Evolutionary conservation across 2,888 invertebrate genomes (phyloP).

Genomic region (Chrysolina haemoptera): DNA sequence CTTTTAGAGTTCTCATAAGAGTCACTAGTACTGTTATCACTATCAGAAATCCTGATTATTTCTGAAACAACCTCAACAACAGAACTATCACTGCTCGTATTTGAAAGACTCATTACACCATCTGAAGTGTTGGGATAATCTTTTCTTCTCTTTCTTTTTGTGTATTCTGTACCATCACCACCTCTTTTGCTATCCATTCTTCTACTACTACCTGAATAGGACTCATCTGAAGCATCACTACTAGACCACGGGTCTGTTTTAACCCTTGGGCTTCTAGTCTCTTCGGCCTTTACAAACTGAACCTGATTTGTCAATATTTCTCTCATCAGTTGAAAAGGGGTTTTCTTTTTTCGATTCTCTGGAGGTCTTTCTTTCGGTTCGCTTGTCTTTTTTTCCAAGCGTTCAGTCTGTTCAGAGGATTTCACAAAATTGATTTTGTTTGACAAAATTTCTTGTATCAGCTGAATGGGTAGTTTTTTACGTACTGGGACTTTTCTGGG

Average conservation of each 20-base stretch:
- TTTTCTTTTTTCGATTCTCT: background rate
- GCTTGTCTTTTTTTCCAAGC: too few relatives aligned
- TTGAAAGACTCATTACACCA: background rate
- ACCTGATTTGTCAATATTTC: conserved; percentile 13
- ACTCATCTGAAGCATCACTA: background rate
- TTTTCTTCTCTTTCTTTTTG: conserved; percentile 5
- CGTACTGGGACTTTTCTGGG: conserved; percentile 25
- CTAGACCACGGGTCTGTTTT: background rate
- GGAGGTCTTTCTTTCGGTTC: background rate
- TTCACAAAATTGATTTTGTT: conserved; percentile 45
- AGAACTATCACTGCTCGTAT: conserved; percentile 8
- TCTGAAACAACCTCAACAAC: background rate
- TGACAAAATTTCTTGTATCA: conserved; percentile 42
- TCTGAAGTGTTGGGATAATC: background rate
- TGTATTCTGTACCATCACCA: background rate
- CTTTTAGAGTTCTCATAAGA: background rate
- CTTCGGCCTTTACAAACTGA: background rate
- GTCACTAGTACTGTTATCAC: background rate
- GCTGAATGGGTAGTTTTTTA: conserved; percentile 37
- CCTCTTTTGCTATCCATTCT: background rate
- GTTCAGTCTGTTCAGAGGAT: conserved; percentile 24
- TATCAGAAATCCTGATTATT: background rate
- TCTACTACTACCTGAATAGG: background rate
- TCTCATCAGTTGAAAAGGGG: background rate
- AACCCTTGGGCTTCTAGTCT: background rate